Base-by-base conservation (phyloP, 2,888 invertebrate species). In the Bembecia ichneumoniformis region DNA sequence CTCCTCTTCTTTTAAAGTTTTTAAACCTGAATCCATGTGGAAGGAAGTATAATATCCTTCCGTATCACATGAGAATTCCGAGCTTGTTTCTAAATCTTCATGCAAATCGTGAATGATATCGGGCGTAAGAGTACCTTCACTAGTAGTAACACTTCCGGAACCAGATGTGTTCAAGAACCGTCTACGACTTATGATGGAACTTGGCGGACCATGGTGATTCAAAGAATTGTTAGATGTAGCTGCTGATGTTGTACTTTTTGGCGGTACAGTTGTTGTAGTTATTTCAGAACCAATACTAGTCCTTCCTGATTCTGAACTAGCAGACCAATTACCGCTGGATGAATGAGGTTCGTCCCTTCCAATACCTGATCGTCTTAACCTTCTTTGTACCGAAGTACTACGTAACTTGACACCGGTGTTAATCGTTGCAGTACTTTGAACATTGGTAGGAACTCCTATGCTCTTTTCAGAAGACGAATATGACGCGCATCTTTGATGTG, bases 21-120 rank as follows among this genome's bases (percentile, higher is more conserved):
- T 94, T 55, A 98, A 78, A 0, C 98, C 98, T 50, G 96, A 96
- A 77, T 98, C 98, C 90, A 96, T 93, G 77, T 98, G 97, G 88
- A 98, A 98, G 15, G 97, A 97, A 0, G 98, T 98, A 75, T 97
- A 98, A 77, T 98, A 98, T 5, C 98, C 98, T 81, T 98, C 98
- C 1, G 97, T 97, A 71, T 98, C 98, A 70, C 97, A 96, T 2
- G 97, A 97, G 76, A 96, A 97, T 52, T 96, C 94, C 0, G 96
- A 96, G 60, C 94, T 94, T 1, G 94, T 95, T 81, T 96, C 96
- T 48, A 93, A 91, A 70, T 96, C 96, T 74, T 95, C 94, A 58
- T 93, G 91, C 56, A 93, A 87, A 71, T 95, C 91, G 62, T 93
- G 92, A 55, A 93, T 94, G 47, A 94, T 91, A 77, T 96, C 93